Evolutionary conservation across 2,888 invertebrate species (phyloP), one percentile per base, ranked within the genome.

Genomic region (Camponotus fellah): DNA sequence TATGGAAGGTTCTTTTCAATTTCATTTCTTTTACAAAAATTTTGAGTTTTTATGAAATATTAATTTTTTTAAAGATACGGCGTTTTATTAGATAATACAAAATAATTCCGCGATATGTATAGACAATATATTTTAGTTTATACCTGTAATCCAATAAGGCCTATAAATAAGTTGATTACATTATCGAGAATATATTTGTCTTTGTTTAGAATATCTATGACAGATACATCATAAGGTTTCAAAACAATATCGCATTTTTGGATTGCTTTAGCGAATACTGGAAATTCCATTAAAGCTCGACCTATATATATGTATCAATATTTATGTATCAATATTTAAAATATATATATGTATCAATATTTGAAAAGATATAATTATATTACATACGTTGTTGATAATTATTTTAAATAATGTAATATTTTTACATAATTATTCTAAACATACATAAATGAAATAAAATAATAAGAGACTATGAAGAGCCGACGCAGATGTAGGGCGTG

Each of bases 161-260:
- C 96, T 53, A 97, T 96, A 94, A 97, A 97, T n/a, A 96, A 96
- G 93, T 97, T 95, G 32, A 97, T 92, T 81, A 97, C 97, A 89
- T 96, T 96, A 82, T 97, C 96, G 91, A 97, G 96, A 10, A 96
- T 96, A 4, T 94, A 95, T 40, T 95, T 95, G 88, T 97, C 96
- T 32, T 95, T 95, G 62, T 94, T 95, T 34, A 97, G 94, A 75
- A 97, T 95, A 53, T 96, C 94, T 71, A 96, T 95, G 40, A 97
- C 95, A 91, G 97, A 96, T 17, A 97, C 91, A 10, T 96, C 96
- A 87, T 95, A 96, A 3, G 96, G 96, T 85, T 95, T 94, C 43
- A 97, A 94, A 12, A 96, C 95, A 21, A 95, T 94, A 81, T 96
- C 96, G 71, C 96, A 96, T 90, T 95, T 95, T 46, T 94, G 92